Conservation (phyloP, 2,888 invertebrate genomes). For the Dysmachus trigonus region DNA sequence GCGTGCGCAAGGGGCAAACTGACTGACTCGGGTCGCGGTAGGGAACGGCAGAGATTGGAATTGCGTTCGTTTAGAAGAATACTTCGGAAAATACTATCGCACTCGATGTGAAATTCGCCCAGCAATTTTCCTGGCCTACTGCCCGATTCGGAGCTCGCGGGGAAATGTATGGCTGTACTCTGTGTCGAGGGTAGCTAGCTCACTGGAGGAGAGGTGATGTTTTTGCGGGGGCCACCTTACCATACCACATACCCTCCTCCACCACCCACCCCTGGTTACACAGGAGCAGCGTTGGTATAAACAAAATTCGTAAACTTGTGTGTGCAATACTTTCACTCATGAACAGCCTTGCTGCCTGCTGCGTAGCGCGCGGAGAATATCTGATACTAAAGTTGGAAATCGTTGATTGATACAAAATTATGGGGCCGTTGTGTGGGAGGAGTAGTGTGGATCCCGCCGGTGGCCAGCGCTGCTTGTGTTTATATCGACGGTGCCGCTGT, state of each 20-base stretch:
- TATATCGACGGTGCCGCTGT: conserved; percentile 47
- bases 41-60: neutral
- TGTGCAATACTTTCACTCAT: conserved; percentile 32
- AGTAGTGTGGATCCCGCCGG: neutral
- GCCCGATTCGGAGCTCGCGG: neutral
- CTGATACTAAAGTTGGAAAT: conserved; percentile 34
- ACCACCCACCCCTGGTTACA: neutral
- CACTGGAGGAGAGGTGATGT: neutral
- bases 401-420: conserved; percentile 46
- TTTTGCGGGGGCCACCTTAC: neutral
- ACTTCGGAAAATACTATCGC: neutral
- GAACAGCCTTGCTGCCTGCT: neutral
- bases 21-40: neutral
- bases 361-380: conserved; percentile 35
- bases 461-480: conserved; percentile 29
- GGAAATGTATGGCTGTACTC: neutral
- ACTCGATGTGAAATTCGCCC: neutral
- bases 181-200: conserved; percentile 11
- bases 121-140: conserved; percentile 4
- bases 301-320: conserved; percentile 4
- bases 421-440: conserved; percentile 31
- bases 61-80: neutral
- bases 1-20: conserved; percentile 43
- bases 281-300: neutral
- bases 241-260: neutral